Conservation (phyloP, 2,797 vertebrate species). For the Gymnocypris eckloni region DNA sequence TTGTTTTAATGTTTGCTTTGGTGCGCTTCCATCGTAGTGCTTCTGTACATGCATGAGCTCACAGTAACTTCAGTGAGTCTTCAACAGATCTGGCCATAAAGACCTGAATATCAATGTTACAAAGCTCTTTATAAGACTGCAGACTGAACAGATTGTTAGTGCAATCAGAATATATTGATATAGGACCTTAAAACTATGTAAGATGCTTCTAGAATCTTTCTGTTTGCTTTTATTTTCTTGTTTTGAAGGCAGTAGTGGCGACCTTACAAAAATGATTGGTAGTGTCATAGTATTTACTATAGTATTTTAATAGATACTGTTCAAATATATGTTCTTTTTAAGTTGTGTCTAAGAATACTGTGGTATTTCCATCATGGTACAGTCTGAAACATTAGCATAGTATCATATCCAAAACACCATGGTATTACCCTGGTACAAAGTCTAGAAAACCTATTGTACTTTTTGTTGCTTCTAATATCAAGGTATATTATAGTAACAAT, state of each 20-base stretch:
- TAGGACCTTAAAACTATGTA: not conserved
- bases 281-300: too few species aligned
- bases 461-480: too few species aligned
- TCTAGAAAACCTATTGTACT: too few species aligned
- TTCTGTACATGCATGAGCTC: conserved; percentile 17
- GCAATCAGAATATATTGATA: not conserved
- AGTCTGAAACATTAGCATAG: not conserved
- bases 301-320: too few species aligned
- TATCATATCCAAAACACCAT: not conserved
- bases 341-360: not conserved
- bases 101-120: not conserved
- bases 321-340: not conserved
- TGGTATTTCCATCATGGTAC: not conserved
- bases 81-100: conserved; percentile 13
- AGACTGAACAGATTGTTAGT: not conserved
- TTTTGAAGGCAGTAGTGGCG: not conserved
- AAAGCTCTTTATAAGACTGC: not conserved
- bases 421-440: too few species aligned
- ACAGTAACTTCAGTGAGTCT: conserved; percentile 11
- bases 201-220: not conserved
- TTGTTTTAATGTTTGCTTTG: conserved; percentile 33
- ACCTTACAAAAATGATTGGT: not conserved
- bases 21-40: not conserved
- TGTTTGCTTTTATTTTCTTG: not conserved
- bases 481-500: not conserved